A percentile compares a stretch with the other conserved stretches of the same genome.
Evolutionary conservation across 2,888 invertebrate species (phyloP).

Genomic region (Chaitophorus viminalis): DNA sequence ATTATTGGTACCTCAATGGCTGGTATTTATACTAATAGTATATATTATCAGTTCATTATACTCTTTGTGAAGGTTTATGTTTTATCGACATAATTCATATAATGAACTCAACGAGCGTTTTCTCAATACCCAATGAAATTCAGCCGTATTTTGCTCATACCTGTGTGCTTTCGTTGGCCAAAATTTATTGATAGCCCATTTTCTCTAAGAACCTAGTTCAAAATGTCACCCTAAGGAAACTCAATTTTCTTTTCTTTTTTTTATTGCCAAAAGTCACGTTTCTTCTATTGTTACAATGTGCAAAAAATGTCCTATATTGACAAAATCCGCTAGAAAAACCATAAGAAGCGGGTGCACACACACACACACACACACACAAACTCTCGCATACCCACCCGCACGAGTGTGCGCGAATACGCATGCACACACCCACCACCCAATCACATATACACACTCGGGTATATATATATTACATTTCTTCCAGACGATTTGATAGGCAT

Average conservation of each 20-base stretch:
- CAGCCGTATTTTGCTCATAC: slow-evolving; percentile 39
- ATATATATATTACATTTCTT: slow-evolving; percentile 26
- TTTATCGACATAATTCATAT: slow-evolving; percentile 57
- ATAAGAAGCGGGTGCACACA: slow-evolving; percentile 2
- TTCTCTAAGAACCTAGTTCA: slow-evolving; percentile 55
- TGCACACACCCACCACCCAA: not conserved
- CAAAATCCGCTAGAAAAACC: slow-evolving; percentile 51
- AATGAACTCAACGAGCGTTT: slow-evolving; percentile 51
- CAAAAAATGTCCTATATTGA: slow-evolving; percentile 40
- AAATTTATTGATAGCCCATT: slow-evolving; percentile 57
- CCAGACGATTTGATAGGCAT: slow-evolving; percentile 57
- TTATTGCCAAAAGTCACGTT: slow-evolving; percentile 56
- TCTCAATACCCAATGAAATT: slow-evolving; percentile 32
- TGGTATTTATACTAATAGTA: slow-evolving; percentile 1
- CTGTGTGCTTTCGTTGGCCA: slow-evolving; percentile 57
- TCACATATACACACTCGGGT: not conserved
- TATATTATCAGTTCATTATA: slow-evolving; percentile 28
- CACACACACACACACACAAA: not conserved
- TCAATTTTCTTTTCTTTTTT: slow-evolving; percentile 46
- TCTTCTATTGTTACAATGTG: slow-evolving; percentile 46
- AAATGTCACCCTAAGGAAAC: slow-evolving; percentile 52
- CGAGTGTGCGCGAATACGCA: not conserved
- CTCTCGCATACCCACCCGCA: not conserved
- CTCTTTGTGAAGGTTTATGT: slow-evolving; percentile 40
- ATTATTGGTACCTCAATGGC: slow-evolving; percentile 39